These are phyloP conservation scores for Parnassius smintheus DNA, from an alignment of 2,888 invertebrate species.

Conservation along the genomic window DNA sequence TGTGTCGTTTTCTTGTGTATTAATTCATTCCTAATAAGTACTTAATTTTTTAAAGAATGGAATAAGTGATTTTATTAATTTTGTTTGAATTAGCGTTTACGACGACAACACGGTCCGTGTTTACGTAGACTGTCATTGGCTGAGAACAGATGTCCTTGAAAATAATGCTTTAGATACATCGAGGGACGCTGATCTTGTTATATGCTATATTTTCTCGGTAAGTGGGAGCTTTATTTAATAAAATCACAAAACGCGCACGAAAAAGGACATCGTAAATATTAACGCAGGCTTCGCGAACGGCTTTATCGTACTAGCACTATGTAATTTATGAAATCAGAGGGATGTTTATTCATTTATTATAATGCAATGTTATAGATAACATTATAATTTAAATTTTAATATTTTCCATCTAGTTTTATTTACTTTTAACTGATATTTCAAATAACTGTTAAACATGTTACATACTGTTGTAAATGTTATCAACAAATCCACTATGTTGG, in stretches of 20 bases:
- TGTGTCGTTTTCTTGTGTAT: no score
- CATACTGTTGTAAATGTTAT: no score
- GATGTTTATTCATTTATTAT: no score
- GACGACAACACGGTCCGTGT: constrained; percentile 85
- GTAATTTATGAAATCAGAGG: no score
- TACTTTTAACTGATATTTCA: no score
- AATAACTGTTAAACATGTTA: no score
- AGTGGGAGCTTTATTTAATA: constrained; percentile 57
- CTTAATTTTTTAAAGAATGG: not conserved
- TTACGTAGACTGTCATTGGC: constrained; percentile 86
- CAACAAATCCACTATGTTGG: no score
- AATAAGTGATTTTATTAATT: constrained; percentile 14
- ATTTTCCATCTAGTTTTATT: no score
- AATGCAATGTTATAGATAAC: no score
- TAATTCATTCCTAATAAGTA: no score
- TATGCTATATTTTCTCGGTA: constrained; percentile 85
- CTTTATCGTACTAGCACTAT: not conserved
- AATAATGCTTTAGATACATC: constrained; percentile 84
- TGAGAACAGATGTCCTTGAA: constrained; percentile 83
- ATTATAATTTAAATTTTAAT: no score
- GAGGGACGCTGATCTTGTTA: constrained; percentile 85
- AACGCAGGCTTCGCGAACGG: constrained; percentile 13
- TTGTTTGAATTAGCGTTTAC: constrained; percentile 73
- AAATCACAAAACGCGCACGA: constrained; percentile 37
- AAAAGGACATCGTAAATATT: constrained; percentile 33